Percentiles rank a stretch among this genome's conserved stretches.
Evolutionary conservation across 2,888 invertebrate genomes (phyloP).

Genomic region (Cremastinae sp.): DNA sequence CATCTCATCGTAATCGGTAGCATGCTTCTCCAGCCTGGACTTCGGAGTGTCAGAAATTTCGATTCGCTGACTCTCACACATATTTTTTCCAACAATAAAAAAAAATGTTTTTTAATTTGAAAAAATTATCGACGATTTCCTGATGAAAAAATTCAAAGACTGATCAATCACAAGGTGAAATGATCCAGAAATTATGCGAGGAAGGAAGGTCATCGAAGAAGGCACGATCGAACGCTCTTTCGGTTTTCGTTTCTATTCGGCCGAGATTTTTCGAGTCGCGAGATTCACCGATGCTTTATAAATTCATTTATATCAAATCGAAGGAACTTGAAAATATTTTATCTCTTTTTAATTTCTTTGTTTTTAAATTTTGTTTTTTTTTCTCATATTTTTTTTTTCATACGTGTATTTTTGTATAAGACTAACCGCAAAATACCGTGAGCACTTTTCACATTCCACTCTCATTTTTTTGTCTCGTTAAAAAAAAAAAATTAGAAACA

Average conservation of each 20-base stretch:
- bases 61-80: too few species aligned
- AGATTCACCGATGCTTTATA: too few species aligned
- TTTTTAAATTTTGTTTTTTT: not conserved
- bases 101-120: too few species aligned
- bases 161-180: slow-evolving; percentile 26
- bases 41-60: too few species aligned
- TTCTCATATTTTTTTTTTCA: slow-evolving; percentile 14
- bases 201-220: slow-evolving; percentile 42
- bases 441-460: not conserved
- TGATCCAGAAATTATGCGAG: slow-evolving; percentile 17
- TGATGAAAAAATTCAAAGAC: not conserved
- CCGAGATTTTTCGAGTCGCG: slow-evolving; percentile 28
- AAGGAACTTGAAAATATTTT: too few species aligned
- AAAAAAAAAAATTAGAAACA: not conserved
- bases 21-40: too few species aligned
- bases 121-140: not conserved
- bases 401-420: slow-evolving; percentile 3
- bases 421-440: slow-evolving; percentile 11
- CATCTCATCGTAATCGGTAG: not conserved
- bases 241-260: slow-evolving; percentile 23
- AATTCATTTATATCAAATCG: too few species aligned
- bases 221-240: slow-evolving; percentile 43
- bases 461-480: not conserved
- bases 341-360: slow-evolving; percentile 26
- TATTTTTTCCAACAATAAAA: not conserved